These are phyloP conservation scores for Heloderma charlesbogerti DNA, from an alignment of 2,113 vertebrate genomes.

Conservation along the genomic window DNA sequence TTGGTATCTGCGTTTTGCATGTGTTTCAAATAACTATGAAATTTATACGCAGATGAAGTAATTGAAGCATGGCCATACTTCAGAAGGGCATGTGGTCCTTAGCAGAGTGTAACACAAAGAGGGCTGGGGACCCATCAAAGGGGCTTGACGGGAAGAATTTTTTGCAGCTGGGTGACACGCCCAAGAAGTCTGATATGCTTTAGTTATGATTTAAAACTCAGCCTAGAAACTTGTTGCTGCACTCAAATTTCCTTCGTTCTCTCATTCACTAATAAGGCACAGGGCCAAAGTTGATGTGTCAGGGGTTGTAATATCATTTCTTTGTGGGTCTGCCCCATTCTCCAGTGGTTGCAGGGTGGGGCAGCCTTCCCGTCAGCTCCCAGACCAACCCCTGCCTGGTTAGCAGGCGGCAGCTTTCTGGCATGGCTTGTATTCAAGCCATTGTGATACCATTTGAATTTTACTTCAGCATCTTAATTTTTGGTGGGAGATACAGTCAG, in stretches of 20 bases:
- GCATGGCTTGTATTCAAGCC: too few relatives aligned
- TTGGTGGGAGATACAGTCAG: background rate
- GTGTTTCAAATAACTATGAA: conserved; percentile 80
- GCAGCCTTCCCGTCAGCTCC: background rate
- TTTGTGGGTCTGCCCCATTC: background rate
- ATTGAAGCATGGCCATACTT: conserved; percentile 74
- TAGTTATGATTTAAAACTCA: conserved; percentile 71
- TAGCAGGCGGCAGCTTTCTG: background rate
- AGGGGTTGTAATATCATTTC: background rate
- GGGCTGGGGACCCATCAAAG: conserved; percentile 76
- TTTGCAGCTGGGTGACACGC: conserved; percentile 75
- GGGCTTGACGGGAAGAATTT: conserved; percentile 72
- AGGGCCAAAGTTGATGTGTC: background rate
- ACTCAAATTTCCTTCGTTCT: conserved; percentile 63
- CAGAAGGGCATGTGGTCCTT: conserved; percentile 65
- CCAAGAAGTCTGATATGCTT: conserved; percentile 64
- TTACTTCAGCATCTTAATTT: background rate
- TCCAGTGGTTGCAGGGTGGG: background rate
- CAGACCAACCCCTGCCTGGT: background rate
- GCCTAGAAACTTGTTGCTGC: conserved; percentile 36
- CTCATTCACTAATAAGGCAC: conserved; percentile 38
- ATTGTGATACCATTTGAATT: background rate
- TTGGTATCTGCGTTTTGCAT: conserved; percentile 74
- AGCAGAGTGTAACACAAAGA: conserved; percentile 71
- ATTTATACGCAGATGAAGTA: conserved; percentile 80